Evolutionary conservation across 2,888 invertebrate species (phyloP), one percentile per base, ranked within the genome.

Genomic region (Sarcophaga variegata): DNA sequence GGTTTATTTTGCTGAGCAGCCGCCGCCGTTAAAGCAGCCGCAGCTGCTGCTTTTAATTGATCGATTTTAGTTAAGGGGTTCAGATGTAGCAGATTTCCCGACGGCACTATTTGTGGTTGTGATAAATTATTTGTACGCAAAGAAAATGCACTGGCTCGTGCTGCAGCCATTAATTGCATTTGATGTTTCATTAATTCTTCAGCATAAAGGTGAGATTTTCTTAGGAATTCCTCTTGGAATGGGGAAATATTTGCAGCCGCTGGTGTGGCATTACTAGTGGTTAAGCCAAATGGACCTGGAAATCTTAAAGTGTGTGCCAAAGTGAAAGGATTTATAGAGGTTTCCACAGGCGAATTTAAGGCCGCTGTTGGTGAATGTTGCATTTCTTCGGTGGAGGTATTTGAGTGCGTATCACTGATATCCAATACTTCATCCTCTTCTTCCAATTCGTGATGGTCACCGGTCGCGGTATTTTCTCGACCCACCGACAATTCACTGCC

Each of bases 401-500:
- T 88, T 14, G 89, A 89, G 27, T 88, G 89, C 4, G 87, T 88
- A 85, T 89, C 89, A 77, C 89, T 89, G 54, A 87, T 86, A 54
- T 88, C 89, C 87, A 83, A 80, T 20, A 88, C 72, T 54, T 85
- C 83, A 89, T 83, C 90, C 17, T 90, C 83, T 87, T 69, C 83
- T 87, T 69, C 90, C 89, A 82, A 89, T 90, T 47, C 90, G 90
- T 5, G 92, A 91, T 89, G 91, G 90, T 87, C 90, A 89, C 1
- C 88, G 83, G 80, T 11, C 3, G 89, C 84, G 71, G 89, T 89
- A 88, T 92, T 91, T 85, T 97, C 97, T 91, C 97, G 97, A 8
- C 97, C 97, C 88, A 97, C 97, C 89, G 97, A 97, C 54, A 97
- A 91, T 4, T 97, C 97, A 66, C 97, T 97, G 89, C 96, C 95